phyloP scores from a whole-genome alignment of 2,113 vertebrate genomes.

The Natator depressus region DNA sequence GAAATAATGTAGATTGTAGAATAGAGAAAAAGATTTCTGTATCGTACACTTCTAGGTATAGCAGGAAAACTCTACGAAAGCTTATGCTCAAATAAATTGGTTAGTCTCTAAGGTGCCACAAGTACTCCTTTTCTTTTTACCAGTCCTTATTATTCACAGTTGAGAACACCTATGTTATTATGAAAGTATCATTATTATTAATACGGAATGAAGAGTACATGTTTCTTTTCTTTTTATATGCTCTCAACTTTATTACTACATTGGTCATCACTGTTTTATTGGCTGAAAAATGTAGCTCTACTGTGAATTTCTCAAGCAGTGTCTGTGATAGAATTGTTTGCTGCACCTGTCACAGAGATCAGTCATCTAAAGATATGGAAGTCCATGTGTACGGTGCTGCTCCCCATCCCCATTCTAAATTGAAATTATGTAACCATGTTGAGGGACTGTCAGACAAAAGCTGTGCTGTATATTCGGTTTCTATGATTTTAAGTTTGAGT shows the following conservation, averaged over 20 bases:
- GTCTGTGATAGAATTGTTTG: neutral
- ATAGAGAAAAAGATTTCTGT: neutral
- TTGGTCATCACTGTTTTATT: neutral
- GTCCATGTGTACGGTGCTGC: neutral
- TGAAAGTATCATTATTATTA: neutral
- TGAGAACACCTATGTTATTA: neutral
- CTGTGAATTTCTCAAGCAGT: neutral
- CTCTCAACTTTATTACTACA: neutral
- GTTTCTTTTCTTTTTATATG: neutral
- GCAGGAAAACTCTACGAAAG: neutral
- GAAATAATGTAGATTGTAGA: neutral
- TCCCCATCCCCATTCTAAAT: neutral
- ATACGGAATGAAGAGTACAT: neutral
- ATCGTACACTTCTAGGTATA: neutral
- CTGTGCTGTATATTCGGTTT: neutral
- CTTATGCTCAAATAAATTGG: too few relatives aligned
- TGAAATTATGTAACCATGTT: accelerated
- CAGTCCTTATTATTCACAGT: neutral
- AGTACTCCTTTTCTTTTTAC: too few relatives aligned
- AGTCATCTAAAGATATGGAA: neutral
- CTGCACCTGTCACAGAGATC: neutral
- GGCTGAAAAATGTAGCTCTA: neutral
- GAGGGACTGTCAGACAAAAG: neutral
- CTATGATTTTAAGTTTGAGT: neutral
- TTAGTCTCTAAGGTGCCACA: too few relatives aligned